Conservation (phyloP, 2,888 invertebrate species). For the Phoronis australis region DNA sequence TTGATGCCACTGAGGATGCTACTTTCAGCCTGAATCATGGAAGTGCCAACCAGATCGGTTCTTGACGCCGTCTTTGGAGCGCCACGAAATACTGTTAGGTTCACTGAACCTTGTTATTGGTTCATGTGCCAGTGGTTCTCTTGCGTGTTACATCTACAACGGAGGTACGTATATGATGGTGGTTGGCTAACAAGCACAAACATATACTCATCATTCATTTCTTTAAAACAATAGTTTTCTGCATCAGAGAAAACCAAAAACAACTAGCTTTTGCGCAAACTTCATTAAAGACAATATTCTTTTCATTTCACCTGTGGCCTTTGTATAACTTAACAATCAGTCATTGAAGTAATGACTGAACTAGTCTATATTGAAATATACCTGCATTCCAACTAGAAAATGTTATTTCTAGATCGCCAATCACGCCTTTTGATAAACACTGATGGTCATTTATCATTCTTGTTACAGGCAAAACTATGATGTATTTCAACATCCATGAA, state of each 20-base stretch:
- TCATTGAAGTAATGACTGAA: no score
- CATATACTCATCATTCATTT: no score
- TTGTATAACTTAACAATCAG: neutral
- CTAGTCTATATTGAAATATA: neutral
- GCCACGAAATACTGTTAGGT: constrained; percentile 66
- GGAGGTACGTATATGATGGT: constrained; percentile 54
- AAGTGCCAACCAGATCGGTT: constrained; percentile 70
- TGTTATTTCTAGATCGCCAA: neutral
- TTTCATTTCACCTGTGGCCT: neutral
- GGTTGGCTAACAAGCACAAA: no score
- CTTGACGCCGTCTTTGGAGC: constrained; percentile 64
- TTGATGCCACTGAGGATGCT: no score
- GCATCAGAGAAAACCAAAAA: no score
- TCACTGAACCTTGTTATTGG: constrained; percentile 59
- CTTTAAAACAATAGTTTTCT: no score
- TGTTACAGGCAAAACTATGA: constrained; percentile 57
- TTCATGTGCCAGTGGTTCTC: constrained; percentile 59
- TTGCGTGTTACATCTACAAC: constrained; percentile 66
- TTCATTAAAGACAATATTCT: neutral
- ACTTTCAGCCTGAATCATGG: constrained; percentile 61
- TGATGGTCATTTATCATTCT: neutral
- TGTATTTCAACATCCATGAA: constrained; percentile 64
- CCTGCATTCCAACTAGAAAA: neutral
- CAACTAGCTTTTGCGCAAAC: no score
- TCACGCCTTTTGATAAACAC: no score